phyloP scores from a whole-genome alignment of 1,140 invertebrate species.

The Chionoecetes opilio region DNA sequence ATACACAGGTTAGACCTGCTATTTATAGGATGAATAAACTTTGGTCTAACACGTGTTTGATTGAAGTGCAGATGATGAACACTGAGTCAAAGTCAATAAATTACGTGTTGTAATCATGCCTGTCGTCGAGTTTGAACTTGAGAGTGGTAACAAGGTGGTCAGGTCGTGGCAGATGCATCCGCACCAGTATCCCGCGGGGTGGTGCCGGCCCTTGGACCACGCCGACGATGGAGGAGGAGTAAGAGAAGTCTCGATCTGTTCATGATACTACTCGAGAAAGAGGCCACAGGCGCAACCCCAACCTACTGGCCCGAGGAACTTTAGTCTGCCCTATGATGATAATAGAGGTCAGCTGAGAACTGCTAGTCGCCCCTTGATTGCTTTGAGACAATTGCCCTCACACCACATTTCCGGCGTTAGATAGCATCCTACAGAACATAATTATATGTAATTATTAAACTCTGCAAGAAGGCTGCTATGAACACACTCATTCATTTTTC shows the following conservation, averaged over 20 bases:
- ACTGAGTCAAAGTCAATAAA: background rate
- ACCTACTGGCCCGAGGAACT: background rate
- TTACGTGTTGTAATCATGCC: background rate
- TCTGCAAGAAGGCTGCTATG: too few relatives aligned
- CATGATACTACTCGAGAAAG: conserved; percentile 9
- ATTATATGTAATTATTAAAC: too few relatives aligned
- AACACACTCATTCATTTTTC: background rate
- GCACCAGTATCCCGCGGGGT: background rate
- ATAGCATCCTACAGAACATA: background rate
- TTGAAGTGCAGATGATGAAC: background rate
- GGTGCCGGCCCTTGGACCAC: background rate
- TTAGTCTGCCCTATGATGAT: background rate
- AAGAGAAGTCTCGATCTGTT: conserved; percentile 5
- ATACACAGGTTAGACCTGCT: background rate
- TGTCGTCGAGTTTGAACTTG: background rate
- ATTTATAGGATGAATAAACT: background rate
- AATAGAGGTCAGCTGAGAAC: background rate
- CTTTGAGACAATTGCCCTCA: background rate
- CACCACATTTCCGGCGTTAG: background rate
- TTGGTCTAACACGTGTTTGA: background rate
- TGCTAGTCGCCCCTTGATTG: background rate
- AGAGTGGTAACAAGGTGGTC: background rate
- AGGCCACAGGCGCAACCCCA: background rate
- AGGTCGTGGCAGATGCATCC: conserved; percentile 14
- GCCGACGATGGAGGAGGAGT: conserved; percentile 14